Percentiles rank a stretch among this genome's conserved stretches.
Evolutionary conservation across 2,888 invertebrate species (phyloP).

Genomic region (Zaprionus lineosus): DNA sequence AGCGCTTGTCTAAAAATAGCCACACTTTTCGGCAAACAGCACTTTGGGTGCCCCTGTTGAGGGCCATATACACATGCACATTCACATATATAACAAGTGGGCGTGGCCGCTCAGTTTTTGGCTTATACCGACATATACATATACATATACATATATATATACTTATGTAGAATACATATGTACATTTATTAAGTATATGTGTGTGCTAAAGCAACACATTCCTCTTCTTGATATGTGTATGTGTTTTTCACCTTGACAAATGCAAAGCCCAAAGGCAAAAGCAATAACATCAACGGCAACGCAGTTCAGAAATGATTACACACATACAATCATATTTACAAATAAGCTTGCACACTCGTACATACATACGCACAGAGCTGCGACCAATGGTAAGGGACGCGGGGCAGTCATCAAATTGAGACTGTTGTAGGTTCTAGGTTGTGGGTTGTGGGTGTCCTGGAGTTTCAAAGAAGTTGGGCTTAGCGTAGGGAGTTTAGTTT

Average conservation of each 20-base stretch:
- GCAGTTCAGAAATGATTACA: constrained; percentile 45
- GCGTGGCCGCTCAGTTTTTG: constrained; percentile 54
- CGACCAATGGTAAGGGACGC: constrained; percentile 9
- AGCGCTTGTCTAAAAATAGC: constrained; percentile 73
- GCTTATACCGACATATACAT: constrained; percentile 38
- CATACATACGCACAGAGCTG: constrained; percentile 15
- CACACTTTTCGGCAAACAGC: constrained; percentile 56
- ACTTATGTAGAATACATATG: too few relatives aligned
- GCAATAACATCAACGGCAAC: constrained; percentile 29
- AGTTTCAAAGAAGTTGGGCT: too few relatives aligned
- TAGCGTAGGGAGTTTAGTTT: too few relatives aligned
- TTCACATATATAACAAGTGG: constrained; percentile 45
- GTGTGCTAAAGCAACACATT: constrained; percentile 14
- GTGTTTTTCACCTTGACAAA: constrained; percentile 67
- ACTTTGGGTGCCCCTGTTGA: constrained; percentile 56
- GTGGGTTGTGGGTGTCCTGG: constrained; percentile 15
- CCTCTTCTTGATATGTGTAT: constrained; percentile 25
- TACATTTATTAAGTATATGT: too few relatives aligned
- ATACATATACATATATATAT: not conserved
- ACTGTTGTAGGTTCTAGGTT: not conserved
- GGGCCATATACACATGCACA: constrained; percentile 16
- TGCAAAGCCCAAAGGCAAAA: constrained; percentile 53
- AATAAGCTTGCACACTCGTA: constrained; percentile 9
- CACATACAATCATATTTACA: constrained; percentile 17
- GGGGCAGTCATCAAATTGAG: too few relatives aligned